Evolutionary conservation across 2,797 vertebrate species (phyloP).

Genomic region (Simalia tracyae): DNA sequence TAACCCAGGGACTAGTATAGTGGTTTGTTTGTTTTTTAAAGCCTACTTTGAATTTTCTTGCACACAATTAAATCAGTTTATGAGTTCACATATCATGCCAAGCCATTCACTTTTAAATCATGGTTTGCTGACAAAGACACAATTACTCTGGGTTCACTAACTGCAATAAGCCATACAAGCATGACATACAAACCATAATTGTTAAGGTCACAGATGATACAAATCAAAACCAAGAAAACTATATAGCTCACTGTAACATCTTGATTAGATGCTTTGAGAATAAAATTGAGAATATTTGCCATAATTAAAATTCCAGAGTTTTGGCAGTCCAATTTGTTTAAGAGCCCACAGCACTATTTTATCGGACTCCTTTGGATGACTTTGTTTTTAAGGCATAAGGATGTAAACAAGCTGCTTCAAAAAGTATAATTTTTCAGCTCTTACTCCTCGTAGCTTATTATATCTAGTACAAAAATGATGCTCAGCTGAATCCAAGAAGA

Average conservation of each 20-base stretch:
- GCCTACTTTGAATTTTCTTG: background rate
- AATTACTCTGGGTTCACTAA: background rate
- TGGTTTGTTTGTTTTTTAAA: background rate
- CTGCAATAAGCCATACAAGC: background rate
- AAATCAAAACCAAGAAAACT: background rate
- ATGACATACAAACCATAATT: background rate
- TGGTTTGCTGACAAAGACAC: background rate
- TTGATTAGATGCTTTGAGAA: background rate
- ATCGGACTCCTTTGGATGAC: background rate
- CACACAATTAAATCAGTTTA: background rate
- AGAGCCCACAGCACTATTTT: background rate
- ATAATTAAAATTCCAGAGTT: background rate
- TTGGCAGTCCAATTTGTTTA: background rate
- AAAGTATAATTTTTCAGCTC: background rate
- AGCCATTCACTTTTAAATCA: background rate
- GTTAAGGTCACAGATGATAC: background rate
- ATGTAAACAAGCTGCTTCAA: background rate
- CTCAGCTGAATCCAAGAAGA: background rate
- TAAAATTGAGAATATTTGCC: background rate
- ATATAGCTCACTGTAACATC: background rate
- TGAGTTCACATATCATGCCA: background rate
- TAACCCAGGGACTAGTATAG: no score
- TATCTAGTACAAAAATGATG: background rate
- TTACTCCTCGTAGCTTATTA: background rate
- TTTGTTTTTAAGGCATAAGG: background rate